phyloP scores from a whole-genome alignment of 2,797 vertebrate species.

The Spondyliosoma cantharus region DNA sequence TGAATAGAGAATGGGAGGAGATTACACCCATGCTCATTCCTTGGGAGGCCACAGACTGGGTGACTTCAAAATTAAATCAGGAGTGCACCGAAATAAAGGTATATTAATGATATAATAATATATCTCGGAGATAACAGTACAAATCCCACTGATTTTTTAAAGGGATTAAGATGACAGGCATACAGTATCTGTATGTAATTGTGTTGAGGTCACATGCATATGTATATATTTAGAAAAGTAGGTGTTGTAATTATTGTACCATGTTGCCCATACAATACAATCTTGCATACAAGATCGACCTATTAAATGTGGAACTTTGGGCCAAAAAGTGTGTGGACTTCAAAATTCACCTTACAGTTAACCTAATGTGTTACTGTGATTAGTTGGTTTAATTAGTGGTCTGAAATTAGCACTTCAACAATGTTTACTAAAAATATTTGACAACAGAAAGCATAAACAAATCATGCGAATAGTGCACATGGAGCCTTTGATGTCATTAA shows the following conservation, averaged over 20 bases:
- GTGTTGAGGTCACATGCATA: too few species aligned
- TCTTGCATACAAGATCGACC: background rate
- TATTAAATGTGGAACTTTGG: background rate
- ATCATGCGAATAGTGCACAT: background rate
- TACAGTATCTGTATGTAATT: too few species aligned
- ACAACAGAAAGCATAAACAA: conserved; percentile 1
- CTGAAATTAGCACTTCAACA: background rate
- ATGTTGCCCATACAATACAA: background rate
- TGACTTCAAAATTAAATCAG: too few species aligned
- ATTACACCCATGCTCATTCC: too few species aligned
- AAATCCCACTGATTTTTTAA: background rate
- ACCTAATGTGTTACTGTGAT: background rate
- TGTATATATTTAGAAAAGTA: too few species aligned
- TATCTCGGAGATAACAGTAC: background rate
- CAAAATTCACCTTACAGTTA: background rate
- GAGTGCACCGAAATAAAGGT: too few species aligned
- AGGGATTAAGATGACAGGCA: background rate
- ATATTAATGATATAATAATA: background rate
- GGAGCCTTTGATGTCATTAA: conserved; percentile 3
- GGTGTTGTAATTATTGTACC: too few species aligned
- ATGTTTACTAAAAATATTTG: background rate
- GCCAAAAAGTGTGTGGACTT: background rate
- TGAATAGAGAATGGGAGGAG: too few species aligned
- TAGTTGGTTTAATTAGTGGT: background rate
- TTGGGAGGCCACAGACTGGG: too few species aligned